Conservation (phyloP, 2,888 invertebrate species). For the Odontothrips loti region DNA sequence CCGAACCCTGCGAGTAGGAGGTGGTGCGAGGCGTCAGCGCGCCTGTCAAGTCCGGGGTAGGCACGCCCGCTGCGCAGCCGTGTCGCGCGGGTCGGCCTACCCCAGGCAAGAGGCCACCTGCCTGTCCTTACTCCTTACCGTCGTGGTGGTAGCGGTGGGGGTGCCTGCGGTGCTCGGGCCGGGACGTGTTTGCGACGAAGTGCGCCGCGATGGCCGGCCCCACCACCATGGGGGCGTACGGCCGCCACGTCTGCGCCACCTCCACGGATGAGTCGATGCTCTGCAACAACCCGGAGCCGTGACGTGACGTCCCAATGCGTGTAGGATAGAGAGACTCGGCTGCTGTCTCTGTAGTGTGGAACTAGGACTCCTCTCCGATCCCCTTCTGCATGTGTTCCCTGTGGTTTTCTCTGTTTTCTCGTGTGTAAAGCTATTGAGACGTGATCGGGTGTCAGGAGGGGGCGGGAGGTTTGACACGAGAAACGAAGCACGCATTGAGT, state of each 20-base stretch:
- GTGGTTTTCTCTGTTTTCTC: not conserved
- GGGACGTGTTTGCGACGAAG: not conserved
- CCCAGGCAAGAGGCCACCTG: not conserved
- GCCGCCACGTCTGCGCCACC: constrained; percentile 12
- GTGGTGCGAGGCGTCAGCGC: not conserved
- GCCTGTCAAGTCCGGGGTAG: not conserved
- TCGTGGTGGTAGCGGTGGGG: not conserved
- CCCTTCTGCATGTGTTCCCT: not conserved
- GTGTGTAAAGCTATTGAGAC: no score
- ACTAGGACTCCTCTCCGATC: no score
- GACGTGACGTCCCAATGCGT: no score
- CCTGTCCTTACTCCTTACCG: not conserved
- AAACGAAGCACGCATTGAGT: not conserved
- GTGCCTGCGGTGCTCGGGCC: not conserved
- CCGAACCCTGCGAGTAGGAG: not conserved
- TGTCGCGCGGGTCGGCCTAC: not conserved
- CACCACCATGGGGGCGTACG: constrained; percentile 2
- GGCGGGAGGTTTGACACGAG: not conserved
- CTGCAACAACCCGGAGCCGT: not conserved
- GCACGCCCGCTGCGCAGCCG: not conserved
- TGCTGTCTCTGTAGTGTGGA: no score
- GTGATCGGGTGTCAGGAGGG: not conserved
- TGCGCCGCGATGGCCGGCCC: constrained; percentile 15
- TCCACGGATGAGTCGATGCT: not conserved
- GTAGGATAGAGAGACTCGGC: no score